Conservation (phyloP, 2,113 vertebrate genomes). For the Campylomormyrus numenius region DNA sequence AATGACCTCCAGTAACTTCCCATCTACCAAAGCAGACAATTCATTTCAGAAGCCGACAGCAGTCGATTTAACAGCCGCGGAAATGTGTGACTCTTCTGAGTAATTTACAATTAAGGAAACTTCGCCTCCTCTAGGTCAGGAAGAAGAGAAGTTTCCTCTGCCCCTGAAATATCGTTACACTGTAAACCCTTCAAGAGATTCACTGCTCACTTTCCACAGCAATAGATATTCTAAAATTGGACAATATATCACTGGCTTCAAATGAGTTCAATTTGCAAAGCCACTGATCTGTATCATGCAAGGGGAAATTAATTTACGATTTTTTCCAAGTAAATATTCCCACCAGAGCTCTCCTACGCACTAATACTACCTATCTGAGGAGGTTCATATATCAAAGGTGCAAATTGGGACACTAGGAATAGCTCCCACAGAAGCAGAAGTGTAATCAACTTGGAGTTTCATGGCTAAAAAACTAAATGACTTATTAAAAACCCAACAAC, state of each 20-base stretch:
- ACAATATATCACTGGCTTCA: background rate
- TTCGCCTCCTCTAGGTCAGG: background rate
- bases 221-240: constrained; percentile 7
- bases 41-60: constrained; percentile 18
- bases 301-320: constrained; percentile 1
- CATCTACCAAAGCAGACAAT: constrained; percentile 20
- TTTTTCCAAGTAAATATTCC: constrained; percentile 10
- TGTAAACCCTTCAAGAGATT: background rate
- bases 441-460: background rate
- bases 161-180: background rate
- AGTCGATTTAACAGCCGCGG: constrained; percentile 10
- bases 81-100: background rate
- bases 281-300: background rate
- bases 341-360: background rate
- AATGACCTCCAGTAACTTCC: background rate
- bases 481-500: background rate
- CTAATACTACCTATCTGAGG: background rate
- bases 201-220: too few relatives aligned
- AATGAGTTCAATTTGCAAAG: constrained; percentile 6
- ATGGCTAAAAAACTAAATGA: constrained; percentile 3
- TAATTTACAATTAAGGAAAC: constrained; percentile 3
- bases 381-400: background rate
- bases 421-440: background rate
- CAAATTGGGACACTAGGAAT: background rate
- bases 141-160: background rate